These are phyloP conservation scores for Synchiropus splendidus DNA, from an alignment of 2,113 vertebrate species.

Conservation along the genomic window DNA sequence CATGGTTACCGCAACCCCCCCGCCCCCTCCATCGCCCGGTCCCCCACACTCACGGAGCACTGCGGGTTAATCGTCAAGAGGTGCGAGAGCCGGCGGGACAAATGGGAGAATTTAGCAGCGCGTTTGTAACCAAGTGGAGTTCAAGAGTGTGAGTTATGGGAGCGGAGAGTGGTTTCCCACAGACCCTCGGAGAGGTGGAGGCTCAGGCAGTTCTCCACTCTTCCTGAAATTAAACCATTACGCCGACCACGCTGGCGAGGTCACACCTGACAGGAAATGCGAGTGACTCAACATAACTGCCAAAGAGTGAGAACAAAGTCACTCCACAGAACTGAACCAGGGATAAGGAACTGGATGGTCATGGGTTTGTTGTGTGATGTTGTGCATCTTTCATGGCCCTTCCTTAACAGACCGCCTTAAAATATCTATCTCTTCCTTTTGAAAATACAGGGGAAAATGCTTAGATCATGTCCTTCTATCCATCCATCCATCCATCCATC, in stretches of 20 bases:
- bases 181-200: conserved; percentile 15
- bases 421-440: no score
- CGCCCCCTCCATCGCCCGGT: neutral
- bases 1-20: conserved; percentile 12
- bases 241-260: conserved; percentile 27
- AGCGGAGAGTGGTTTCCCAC: conserved; percentile 7
- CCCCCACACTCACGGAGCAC: neutral
- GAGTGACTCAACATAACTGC: conserved; percentile 23
- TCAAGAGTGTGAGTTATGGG: conserved; percentile 10
- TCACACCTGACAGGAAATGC: conserved; percentile 51
- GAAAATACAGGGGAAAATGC: no score
- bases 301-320: conserved; percentile 16
- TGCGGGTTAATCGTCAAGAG: conserved; percentile 14
- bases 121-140: conserved; percentile 3
- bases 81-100: conserved; percentile 10
- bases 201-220: conserved; percentile 17
- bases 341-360: no score
- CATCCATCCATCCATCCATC: no score
- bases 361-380: no score
- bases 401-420: no score
- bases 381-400: no score
- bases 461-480: no score
- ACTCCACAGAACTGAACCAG: no score
- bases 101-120: conserved; percentile 10
- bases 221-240: conserved; percentile 56